Evolutionary conservation across 2,888 invertebrate genomes (phyloP).

Genomic region (Anorthoa munda): DNA sequence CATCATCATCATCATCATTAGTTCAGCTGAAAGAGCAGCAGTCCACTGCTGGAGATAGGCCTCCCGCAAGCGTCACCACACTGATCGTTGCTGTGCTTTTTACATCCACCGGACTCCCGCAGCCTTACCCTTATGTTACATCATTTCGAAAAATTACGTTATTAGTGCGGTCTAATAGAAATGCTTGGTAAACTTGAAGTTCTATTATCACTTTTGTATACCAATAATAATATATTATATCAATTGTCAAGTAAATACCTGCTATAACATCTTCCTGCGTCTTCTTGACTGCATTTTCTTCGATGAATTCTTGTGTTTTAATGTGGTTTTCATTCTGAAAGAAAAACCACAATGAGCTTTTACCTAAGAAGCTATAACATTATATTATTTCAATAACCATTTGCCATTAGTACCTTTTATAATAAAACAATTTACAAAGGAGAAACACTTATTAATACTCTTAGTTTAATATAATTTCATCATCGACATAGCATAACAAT

Average conservation of each 20-base stretch:
- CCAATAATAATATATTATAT: neutral
- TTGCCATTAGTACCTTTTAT: constrained; percentile 47
- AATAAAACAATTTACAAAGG: neutral
- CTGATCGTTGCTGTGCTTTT: too few species aligned
- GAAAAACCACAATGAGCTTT: constrained; percentile 36
- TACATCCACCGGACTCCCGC: too few species aligned
- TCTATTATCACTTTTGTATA: neutral
- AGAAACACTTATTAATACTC: neutral
- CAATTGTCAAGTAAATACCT: constrained; percentile 14
- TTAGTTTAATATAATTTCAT: neutral
- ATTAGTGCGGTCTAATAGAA: neutral
- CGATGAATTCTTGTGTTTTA: neutral
- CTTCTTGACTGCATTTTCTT: neutral
- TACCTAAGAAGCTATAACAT: neutral
- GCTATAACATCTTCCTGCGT: neutral
- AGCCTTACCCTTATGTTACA: too few species aligned
- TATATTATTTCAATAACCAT: constrained; percentile 63
- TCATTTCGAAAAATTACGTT: too few species aligned
- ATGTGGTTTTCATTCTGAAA: constrained; percentile 49
- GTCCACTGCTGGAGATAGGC: too few species aligned
- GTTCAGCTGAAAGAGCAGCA: too few species aligned
- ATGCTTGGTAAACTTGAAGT: neutral
- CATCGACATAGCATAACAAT: neutral
- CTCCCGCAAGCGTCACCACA: too few species aligned
- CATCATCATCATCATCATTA: too few species aligned